A percentile compares a stretch with the other conserved stretches of the same genome.
These are phyloP conservation scores for Pycnomerus fuliginosus DNA, from an alignment of 2,888 invertebrate species.

Conservation along the genomic window DNA sequence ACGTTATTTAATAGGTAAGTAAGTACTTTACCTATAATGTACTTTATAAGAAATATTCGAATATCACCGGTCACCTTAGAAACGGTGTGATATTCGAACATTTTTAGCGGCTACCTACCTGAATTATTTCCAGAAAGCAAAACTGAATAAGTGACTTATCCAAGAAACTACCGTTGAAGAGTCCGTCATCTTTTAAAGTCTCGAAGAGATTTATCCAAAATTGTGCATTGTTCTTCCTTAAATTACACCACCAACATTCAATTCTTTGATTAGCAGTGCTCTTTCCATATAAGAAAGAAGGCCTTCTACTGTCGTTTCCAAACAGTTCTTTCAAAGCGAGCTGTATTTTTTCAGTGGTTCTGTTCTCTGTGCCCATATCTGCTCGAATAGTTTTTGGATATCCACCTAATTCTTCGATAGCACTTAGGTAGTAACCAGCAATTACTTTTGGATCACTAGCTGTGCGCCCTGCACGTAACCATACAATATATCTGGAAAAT, in stretches of 20 bases:
- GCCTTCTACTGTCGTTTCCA: background rate
- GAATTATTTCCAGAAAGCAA: constrained; percentile 17
- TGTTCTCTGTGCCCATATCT: constrained; percentile 29
- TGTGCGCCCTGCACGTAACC: constrained; percentile 18
- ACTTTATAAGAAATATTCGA: too few relatives aligned
- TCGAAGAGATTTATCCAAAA: constrained; percentile 19
- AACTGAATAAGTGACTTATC: constrained; percentile 14
- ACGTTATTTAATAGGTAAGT: too few relatives aligned
- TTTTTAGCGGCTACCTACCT: constrained; percentile 11
- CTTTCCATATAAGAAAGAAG: constrained; percentile 18
- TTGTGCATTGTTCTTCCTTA: constrained; percentile 13
- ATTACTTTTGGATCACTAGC: constrained; percentile 22
- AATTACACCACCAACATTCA: constrained; percentile 24
- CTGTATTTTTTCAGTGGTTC: constrained; percentile 19
- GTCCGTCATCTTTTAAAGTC: constrained; percentile 6
- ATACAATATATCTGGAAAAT: constrained; percentile 22
- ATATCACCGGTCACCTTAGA: too few relatives aligned
- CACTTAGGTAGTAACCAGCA: constrained; percentile 17
- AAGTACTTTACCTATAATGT: too few relatives aligned
- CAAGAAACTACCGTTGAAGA: constrained; percentile 8
- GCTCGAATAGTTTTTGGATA: constrained; percentile 19
- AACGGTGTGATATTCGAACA: too few relatives aligned
- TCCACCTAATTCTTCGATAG: constrained; percentile 6
- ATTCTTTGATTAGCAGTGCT: constrained; percentile 23
- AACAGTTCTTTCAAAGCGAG: constrained; percentile 1